Evolutionary conservation across 1,140 invertebrate genomes (phyloP), one percentile per base, ranked within the genome.

Genomic region (Brachionus koreanus): DNA sequence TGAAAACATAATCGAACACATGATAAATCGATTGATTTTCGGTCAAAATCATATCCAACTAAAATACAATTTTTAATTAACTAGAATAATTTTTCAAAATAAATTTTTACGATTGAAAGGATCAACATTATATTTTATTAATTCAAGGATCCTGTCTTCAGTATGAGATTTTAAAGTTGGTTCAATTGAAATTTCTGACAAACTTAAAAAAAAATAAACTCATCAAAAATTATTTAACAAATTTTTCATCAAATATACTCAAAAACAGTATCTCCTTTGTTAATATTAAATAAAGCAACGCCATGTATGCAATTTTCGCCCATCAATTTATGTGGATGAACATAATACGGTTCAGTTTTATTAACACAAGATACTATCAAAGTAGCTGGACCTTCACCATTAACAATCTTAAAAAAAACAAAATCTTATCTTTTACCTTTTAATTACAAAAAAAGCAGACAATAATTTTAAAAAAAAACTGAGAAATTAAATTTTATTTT

Each of bases 111-210:
- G 39, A 74, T 74, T 74, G 7, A 74, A 74, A 12, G 69, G 69
- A 46, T 74, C 69, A 4, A 74, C 69, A 74, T 74, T 74, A 49
- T 74, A 49, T 25, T 46, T 25, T 49, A 29, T 74, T 46, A 74
- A 46, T 46, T 74, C 69, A 29, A 29, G 3, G 23, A 74, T 43
- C 25, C 69, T 74, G 33, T 74, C 25, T 74, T 74, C 39, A 23
- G 46, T 74, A 19, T 74, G n/a, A n/a, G n/a, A n/a, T 42, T 29
- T 29, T 29, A 29, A 29, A 2, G 25, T 74, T 74, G 12, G 69
- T 49, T 33, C 43, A 74, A 74, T 74, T 3, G 39, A 25, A 25
- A 74, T 19, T 46, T 39, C 39, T 6, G 0, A 19, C 16, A 74
- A 7, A 29, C 39, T 74, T 49, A 16, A 69, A 42, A 16, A 4